Evolutionary conservation across 2,113 vertebrate species (phyloP).

Genomic region (Laticauda laticaudata): DNA sequence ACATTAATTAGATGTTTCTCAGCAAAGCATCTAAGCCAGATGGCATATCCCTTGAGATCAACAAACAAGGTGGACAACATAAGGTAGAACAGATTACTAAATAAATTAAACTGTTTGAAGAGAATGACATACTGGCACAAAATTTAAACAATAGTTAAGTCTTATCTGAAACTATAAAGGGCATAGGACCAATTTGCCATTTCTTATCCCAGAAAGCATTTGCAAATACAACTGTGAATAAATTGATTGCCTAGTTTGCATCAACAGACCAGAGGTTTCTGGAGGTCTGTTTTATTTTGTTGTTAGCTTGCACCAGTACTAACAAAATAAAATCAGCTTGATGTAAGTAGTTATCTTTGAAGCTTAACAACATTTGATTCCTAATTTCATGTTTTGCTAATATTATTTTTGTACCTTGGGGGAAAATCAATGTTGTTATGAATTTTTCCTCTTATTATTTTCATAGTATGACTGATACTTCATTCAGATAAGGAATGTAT

Average conservation of each 20-base stretch:
- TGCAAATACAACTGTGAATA: neutral
- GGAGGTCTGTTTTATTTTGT: neutral
- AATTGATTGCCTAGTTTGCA: neutral
- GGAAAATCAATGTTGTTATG: neutral
- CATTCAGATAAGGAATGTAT: neutral
- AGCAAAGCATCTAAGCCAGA: constrained; percentile 3
- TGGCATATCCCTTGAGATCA: constrained; percentile 18
- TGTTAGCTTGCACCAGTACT: neutral
- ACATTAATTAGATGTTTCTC: constrained; percentile 22
- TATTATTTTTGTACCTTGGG: neutral
- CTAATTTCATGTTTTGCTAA: neutral
- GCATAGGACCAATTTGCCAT: neutral
- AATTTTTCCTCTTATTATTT: neutral
- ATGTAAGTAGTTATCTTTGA: neutral
- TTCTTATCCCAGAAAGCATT: neutral
- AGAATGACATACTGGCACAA: neutral
- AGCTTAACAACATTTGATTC: neutral
- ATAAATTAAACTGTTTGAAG: constrained; percentile 6
- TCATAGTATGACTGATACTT: neutral
- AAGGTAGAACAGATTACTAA: constrained; percentile 5
- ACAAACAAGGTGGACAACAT: constrained; percentile 17
- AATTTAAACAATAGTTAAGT: constrained; percentile 9
- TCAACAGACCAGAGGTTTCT: neutral
- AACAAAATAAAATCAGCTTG: neutral
- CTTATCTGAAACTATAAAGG: neutral